These are phyloP conservation scores for Brachionus paranguensis DNA, from an alignment of 1,140 invertebrate genomes.

Conservation along the genomic window DNA sequence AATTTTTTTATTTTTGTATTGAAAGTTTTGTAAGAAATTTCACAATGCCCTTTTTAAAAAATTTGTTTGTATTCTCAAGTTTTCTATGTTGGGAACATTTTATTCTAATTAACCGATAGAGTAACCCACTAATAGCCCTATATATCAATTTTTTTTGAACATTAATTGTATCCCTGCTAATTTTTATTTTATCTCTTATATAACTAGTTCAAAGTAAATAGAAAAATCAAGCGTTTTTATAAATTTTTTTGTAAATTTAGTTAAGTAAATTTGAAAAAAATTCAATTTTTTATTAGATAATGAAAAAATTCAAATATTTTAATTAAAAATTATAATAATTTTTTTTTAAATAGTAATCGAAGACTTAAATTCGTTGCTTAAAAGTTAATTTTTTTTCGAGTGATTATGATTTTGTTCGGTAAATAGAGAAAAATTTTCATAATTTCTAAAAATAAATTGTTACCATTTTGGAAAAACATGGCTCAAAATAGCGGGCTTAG, in stretches of 20 bases:
- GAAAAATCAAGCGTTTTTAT: no score
- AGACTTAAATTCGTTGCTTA: neutral
- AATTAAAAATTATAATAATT: neutral
- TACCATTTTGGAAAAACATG: neutral
- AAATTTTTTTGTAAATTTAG: neutral
- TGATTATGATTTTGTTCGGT: neutral
- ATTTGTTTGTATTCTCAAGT: no score
- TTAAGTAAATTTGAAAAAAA: neutral
- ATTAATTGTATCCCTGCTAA: no score
- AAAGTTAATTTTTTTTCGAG: neutral
- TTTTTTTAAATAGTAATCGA: neutral
- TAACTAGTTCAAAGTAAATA: no score
- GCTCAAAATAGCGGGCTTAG: slow-evolving; percentile 17
- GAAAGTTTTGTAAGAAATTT: no score
- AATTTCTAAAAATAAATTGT: neutral
- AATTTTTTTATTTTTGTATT: no score
- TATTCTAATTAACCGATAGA: no score
- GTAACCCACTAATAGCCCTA: no score
- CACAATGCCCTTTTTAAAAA: no score
- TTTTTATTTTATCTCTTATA: no score
- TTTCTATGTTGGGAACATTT: no score
- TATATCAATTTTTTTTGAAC: no score
- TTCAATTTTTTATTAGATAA: neutral
- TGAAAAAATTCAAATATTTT: neutral
- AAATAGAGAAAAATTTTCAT: slow-evolving; percentile 16